These are phyloP conservation scores for Premnoplex brunnescens DNA, from an alignment of 2,797 vertebrate genomes.

Conservation along the genomic window DNA sequence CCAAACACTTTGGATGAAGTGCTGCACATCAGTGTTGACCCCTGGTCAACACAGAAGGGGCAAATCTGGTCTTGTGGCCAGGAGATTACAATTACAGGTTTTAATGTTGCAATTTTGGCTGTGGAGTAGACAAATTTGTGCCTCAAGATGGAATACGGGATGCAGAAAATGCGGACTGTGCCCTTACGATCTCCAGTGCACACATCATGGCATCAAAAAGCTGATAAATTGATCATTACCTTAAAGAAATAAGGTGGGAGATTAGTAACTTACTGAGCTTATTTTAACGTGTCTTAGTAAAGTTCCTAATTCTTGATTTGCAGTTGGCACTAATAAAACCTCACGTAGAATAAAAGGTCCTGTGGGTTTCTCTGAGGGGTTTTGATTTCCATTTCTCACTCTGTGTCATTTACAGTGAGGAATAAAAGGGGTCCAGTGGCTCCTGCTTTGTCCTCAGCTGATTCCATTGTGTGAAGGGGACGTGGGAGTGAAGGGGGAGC, in stretches of 20 bases:
- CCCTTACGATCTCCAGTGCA: background rate
- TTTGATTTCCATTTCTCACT: background rate
- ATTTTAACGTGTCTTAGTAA: background rate
- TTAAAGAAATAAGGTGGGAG: background rate
- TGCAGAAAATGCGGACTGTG: background rate
- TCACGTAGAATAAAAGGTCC: accelerated
- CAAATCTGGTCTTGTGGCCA: background rate
- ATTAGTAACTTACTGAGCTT: too few relatives aligned
- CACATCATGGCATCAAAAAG: background rate
- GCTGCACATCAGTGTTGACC: background rate
- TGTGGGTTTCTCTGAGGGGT: background rate
- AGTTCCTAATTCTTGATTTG: background rate
- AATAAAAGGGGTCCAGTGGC: background rate
- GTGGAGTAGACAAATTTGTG: background rate
- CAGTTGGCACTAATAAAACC: accelerated
- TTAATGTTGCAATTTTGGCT: background rate
- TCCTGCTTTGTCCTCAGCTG: slow-evolving; percentile 14
- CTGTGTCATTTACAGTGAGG: accelerated
- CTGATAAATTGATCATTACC: background rate
- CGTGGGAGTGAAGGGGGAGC: background rate
- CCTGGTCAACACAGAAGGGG: background rate
- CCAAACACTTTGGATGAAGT: slow-evolving; percentile 26
- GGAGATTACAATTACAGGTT: background rate
- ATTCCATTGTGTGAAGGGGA: background rate
- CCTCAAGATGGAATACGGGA: background rate